These are phyloP conservation scores for Salvelinus fontinalis DNA, from an alignment of 2,113 vertebrate genomes.

Conservation along the genomic window DNA sequence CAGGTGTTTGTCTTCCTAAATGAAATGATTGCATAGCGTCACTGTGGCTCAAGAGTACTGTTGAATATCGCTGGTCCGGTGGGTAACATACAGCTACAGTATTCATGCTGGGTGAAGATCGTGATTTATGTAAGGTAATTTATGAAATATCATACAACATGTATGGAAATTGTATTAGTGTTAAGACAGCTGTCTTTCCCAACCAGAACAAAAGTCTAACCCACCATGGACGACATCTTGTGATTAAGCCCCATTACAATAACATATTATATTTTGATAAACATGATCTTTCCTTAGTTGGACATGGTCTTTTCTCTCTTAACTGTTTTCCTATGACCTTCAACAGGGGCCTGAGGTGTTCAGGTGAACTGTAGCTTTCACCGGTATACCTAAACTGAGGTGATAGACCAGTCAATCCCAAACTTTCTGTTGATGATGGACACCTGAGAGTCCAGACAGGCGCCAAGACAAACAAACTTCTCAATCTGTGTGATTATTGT, in stretches of 20 bases:
- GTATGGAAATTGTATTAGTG: background rate
- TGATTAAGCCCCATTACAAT: slow-evolving; percentile 24
- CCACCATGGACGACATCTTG: slow-evolving; percentile 37
- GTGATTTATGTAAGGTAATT: slow-evolving; percentile 42
- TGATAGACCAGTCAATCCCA: background rate
- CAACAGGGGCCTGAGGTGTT: background rate
- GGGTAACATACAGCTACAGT: slow-evolving; percentile 8
- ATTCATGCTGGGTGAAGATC: slow-evolving; percentile 48
- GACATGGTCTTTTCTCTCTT: slow-evolving; percentile 6
- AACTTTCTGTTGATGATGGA: slow-evolving; percentile 29
- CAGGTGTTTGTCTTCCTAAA: slow-evolving; percentile 43
- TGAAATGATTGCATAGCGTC: slow-evolving; percentile 18
- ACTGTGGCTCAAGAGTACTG: background rate
- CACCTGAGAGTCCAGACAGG: slow-evolving; percentile 23
- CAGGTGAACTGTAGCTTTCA: background rate
- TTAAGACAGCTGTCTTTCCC: slow-evolving; percentile 8
- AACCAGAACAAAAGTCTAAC: slow-evolving; percentile 41
- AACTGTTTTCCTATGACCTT: slow-evolving; percentile 31
- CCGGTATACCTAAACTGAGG: background rate
- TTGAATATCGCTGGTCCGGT: slow-evolving; percentile 8
- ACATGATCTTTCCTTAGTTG: background rate
- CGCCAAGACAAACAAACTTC: slow-evolving; percentile 59
- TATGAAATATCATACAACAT: slow-evolving; percentile 26
- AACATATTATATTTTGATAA: background rate
- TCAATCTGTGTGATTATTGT: slow-evolving; percentile 43